Evolutionary conservation across 2,888 invertebrate genomes (phyloP).

Genomic region (Drosophila villosipedis): DNA sequence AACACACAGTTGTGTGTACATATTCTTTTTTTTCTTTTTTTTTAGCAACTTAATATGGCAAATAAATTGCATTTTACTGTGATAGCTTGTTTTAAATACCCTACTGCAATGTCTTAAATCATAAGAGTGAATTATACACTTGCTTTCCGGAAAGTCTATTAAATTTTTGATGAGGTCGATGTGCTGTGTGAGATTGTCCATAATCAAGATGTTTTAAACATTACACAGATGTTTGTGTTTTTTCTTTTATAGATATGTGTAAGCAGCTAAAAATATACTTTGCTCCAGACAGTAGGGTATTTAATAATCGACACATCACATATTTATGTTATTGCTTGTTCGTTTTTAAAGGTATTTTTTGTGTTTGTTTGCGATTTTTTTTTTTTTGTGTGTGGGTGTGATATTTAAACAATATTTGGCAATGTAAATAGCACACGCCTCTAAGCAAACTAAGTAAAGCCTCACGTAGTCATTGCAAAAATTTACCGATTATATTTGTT

Average conservation of each 20-base stretch:
- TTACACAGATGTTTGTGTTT: neutral
- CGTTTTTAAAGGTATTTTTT: conserved; percentile 13
- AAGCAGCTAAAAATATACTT: neutral
- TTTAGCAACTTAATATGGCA: conserved; percentile 53
- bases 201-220: neutral
- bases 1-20: conserved; percentile 8
- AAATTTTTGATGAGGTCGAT: neutral
- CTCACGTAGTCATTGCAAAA: conserved; percentile 66
- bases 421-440: conserved; percentile 45
- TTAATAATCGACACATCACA: neutral
- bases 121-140: neutral
- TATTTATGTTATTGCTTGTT: neutral
- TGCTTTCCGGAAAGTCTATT: neutral
- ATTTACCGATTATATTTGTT: conserved; percentile 57
- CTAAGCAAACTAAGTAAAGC: conserved; percentile 10
- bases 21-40: conserved; percentile 1
- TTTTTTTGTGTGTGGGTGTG: conserved; percentile 30
- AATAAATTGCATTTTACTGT: conserved; percentile 37
- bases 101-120: neutral
- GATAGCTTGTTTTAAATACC: conserved; percentile 13
- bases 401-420: conserved; percentile 39
- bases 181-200: neutral
- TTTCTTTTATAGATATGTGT: neutral
- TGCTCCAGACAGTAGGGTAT: conserved; percentile 7
- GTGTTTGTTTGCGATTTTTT: conserved; percentile 32